Percentiles rank a stretch among this genome's conserved stretches.
Conservation (phyloP, 1,140 invertebrate genomes). For the Heliothis virescens region DNA sequence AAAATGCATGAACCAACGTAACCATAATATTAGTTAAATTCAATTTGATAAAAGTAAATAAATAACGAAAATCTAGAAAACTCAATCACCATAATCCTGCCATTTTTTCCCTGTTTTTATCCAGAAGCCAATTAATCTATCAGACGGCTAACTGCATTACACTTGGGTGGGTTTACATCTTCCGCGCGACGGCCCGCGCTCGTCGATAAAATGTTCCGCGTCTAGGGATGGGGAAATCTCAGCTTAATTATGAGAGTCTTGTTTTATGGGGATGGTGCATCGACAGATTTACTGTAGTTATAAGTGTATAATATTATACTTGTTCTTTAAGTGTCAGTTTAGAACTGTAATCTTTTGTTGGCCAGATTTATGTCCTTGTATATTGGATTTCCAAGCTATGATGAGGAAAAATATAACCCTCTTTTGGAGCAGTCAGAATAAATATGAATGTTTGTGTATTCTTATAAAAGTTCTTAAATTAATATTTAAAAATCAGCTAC, state of each 20-base stretch:
- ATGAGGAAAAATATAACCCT: too few species aligned
- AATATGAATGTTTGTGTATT: too few species aligned
- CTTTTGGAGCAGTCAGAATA: too few species aligned
- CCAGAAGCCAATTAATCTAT: slow-evolving; percentile 42
- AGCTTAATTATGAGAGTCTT: slow-evolving; percentile 6
- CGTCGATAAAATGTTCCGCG: background rate
- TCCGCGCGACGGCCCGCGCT: slow-evolving; percentile 26
- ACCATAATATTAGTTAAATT: too few species aligned
- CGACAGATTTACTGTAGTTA: background rate
- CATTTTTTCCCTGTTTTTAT: slow-evolving; percentile 35
- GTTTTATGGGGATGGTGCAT: slow-evolving; percentile 12
- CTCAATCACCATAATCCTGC: slow-evolving; percentile 14
- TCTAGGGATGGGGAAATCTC: slow-evolving; percentile 24
- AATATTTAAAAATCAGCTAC: too few species aligned
- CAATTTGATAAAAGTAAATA: too few species aligned
- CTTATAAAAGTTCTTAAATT: too few species aligned
- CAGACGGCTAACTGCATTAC: slow-evolving; percentile 36
- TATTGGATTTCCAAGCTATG: too few species aligned
- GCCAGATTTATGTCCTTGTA: too few species aligned
- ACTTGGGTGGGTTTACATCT: slow-evolving; percentile 36
- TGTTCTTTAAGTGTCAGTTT: too few species aligned
- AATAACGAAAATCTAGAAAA: background rate
- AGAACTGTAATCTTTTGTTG: too few species aligned
- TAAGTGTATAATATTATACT: background rate
- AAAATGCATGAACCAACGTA: too few species aligned